Evolutionary conservation across 1,140 invertebrate genomes (phyloP), one percentile per base, ranked within the genome.

Genomic region (Saxidomus purpurata): DNA sequence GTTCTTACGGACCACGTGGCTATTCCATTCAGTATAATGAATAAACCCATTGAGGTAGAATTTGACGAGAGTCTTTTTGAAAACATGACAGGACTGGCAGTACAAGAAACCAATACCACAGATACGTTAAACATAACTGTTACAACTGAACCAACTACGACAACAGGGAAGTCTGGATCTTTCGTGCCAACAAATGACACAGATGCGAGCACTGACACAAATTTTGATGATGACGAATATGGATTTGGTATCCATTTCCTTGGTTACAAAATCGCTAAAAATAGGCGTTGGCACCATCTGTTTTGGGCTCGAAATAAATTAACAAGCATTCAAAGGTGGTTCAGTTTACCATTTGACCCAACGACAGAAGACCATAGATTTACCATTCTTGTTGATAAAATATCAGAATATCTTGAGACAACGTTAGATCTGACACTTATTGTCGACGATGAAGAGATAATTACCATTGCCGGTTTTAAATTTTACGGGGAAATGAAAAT

Each of bases 291-390:
- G 34, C 63, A 84, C 31, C 59, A 84, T 69, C 22, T 69, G 22
- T 84, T 84, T 49, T 84, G 81, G 81, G 81, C 81, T 40, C 19
- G 61, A 28, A 84, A 47, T 49, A 84, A 84, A 38, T 69, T 69
- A 15, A 49, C 59, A 1, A 40, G 36, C 15, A n/a, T 69, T 40
- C 59, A 69, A 38, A 38, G 40, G 6, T 84, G 81, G 81, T 84
- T 84, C 43, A 31, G 63, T 17, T 15, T 67, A 22, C 28, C 59
- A 36, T 67, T 67, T 34, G 40, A 67, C 47, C 63, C 28, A 22
- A 28, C 59, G 15, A 0, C 36, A 15, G 63, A 25, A 19, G 22
- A 76, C 15, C 81, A 84, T 69, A 47, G 15, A 19, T 69, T 28
- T 49, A 69, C 61, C 6, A 47, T 84, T 0, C 36, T 40, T 28